Percentiles rank a stretch among this genome's conserved stretches.
These are phyloP conservation scores for Marmota monax DNA, from an alignment of 2,113 vertebrate species.

Conservation along the genomic window DNA sequence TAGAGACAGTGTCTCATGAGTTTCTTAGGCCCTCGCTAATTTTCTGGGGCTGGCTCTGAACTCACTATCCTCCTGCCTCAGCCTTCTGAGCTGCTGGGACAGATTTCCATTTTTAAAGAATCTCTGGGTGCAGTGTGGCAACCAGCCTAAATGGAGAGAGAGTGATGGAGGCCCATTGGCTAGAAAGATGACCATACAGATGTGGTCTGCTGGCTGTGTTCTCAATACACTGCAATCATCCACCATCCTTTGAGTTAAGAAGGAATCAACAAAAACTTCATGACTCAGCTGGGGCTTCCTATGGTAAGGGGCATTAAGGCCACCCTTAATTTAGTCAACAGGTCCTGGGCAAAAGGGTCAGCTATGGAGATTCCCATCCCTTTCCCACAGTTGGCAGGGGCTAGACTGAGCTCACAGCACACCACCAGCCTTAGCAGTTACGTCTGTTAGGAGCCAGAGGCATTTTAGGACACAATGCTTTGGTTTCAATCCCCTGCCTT, in stretches of 20 bases:
- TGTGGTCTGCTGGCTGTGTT: background rate
- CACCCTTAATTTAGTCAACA: background rate
- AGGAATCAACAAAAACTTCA: background rate
- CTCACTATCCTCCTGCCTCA: too few relatives aligned
- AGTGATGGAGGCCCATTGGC: background rate
- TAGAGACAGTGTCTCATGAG: too few relatives aligned
- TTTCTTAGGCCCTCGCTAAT: too few relatives aligned
- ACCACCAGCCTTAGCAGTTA: background rate
- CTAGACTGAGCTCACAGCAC: background rate
- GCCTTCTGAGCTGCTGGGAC: too few relatives aligned
- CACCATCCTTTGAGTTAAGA: background rate
- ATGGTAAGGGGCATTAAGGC: too few relatives aligned
- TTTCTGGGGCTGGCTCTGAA: too few relatives aligned
- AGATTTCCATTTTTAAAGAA: constrained; percentile 31
- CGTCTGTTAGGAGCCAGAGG: background rate
- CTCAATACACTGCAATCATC: background rate
- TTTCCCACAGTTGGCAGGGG: background rate
- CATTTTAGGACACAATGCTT: background rate
- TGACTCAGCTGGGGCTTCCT: background rate
- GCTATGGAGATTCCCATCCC: background rate
- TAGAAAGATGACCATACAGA: background rate
- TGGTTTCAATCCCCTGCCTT: background rate
- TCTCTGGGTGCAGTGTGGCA: background rate
- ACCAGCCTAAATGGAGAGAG: background rate
- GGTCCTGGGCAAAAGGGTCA: background rate